Evolutionary conservation across 2,797 vertebrate genomes (phyloP), one percentile per base, ranked within the genome.

Genomic region (Halcyon chelicuti): DNA sequence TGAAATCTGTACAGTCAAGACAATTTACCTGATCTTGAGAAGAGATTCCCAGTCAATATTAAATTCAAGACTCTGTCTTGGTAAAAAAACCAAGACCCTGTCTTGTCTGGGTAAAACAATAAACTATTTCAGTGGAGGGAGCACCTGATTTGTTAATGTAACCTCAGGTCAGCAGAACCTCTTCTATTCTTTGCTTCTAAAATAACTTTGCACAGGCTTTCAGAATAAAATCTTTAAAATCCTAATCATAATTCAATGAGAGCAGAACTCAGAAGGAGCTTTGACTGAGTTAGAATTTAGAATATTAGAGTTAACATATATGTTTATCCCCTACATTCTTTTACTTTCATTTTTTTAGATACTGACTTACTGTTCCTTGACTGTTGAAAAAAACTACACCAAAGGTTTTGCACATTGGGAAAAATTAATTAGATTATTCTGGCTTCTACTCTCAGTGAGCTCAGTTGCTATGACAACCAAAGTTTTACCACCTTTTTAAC

Each of bases 401-500:
- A 61, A 89, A 93, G 37, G n/a, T 68, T 93, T 84, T 80, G 37
- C 39, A 86, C 42, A 47, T 4, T 44, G 55, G 33, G 19, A 54
- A 78, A 92, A 88, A 47, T 31, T 90, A 78, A 74, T 91, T 86
- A 81, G 35, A 46, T 84, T 76, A 70, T 80, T 75, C 66, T 73
- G 25, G 15, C 20, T 92, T 82, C 57, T 89, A 22, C 74, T 44
- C 19, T 79, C 40, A 46, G 75, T 71, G 18, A 88, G 33, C 31
- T 79, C 65, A 18, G 90, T 97, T 95, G 51, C 93, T 86, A 96
- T 80, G 87, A 74, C 91, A 93, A 93, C 94, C n/a, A 77, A 76
- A 91, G 57, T 89, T 60, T 40, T 82, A 55, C 46, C 28, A 35
- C 16, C 67, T 89, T 73, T 42, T 79, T 93, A 79, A 63, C 37